These are phyloP conservation scores for Gymnosoma rotundatum DNA, from an alignment of 2,888 invertebrate species.

Conservation along the genomic window DNA sequence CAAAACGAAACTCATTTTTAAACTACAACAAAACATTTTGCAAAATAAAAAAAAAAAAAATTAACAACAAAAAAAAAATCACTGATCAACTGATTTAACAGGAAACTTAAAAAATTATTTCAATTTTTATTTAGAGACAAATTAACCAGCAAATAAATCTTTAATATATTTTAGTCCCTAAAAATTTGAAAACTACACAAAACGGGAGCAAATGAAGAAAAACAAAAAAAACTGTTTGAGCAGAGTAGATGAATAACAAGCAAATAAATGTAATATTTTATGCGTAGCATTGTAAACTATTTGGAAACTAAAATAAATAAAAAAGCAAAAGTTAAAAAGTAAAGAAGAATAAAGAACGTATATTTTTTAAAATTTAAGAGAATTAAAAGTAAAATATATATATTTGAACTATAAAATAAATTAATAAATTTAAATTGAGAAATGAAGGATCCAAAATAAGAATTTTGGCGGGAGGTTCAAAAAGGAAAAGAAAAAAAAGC, in stretches of 20 bases:
- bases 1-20: slow-evolving; percentile 53
- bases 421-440: slow-evolving; percentile 32
- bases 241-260: background rate
- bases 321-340: slow-evolving; percentile 2
- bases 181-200: slow-evolving; percentile 33
- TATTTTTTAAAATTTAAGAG: slow-evolving; percentile 66
- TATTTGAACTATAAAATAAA: slow-evolving; percentile 36
- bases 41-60: slow-evolving; percentile 19
- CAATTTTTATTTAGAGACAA: slow-evolving; percentile 59
- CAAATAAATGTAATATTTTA: slow-evolving; percentile 66
- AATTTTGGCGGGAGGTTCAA: background rate
- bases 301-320: slow-evolving; percentile 54
- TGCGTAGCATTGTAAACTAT: slow-evolving; percentile 67
- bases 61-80: too few species aligned
- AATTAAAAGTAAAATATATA: slow-evolving; percentile 34
- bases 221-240: slow-evolving; percentile 1
- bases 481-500: background rate
- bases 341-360: slow-evolving; percentile 34
- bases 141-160: slow-evolving; percentile 30
- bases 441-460: slow-evolving; percentile 45
- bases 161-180: slow-evolving; percentile 58
- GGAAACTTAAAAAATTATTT: slow-evolving; percentile 39
- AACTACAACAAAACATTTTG: slow-evolving; percentile 44
- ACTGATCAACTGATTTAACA: slow-evolving; percentile 18
- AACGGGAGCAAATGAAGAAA: slow-evolving; percentile 3